Evolutionary conservation across 2,888 invertebrate species (phyloP).

Genomic region (Athalia rosae): DNA sequence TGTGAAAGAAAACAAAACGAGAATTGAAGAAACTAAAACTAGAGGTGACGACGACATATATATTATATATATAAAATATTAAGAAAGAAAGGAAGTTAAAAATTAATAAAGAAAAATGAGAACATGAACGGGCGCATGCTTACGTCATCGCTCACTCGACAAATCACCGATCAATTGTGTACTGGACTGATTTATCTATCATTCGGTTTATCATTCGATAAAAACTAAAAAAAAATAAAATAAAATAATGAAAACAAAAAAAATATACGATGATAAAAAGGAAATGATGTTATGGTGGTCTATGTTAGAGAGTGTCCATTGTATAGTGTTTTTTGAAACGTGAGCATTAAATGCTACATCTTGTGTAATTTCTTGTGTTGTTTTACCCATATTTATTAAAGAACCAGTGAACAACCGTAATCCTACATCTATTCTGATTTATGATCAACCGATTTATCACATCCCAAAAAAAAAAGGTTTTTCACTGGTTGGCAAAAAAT

Average conservation of each 20-base stretch:
- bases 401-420: conserved; percentile 11
- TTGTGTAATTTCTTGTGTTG: conserved; percentile 68
- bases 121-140: conserved; percentile 54
- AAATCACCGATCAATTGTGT: conserved; percentile 52
- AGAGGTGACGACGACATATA: background rate
- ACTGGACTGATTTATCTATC: conserved; percentile 59
- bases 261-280: conserved; percentile 59
- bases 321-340: conserved; percentile 73
- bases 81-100: no score
- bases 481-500: no score
- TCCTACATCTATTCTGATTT: no score
- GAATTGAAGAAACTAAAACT: background rate
- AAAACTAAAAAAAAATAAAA: no score
- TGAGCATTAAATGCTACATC: conserved; percentile 73
- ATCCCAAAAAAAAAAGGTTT: no score
- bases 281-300: conserved; percentile 68
- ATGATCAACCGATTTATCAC: no score
- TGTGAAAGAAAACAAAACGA: background rate
- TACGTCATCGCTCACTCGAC: conserved; percentile 58
- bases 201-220: conserved; percentile 61
- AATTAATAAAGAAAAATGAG: no score
- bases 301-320: conserved; percentile 73
- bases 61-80: conserved; percentile 14
- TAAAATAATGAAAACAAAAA: no score
- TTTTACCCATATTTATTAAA: conserved; percentile 59